Evolutionary conservation across 2,797 vertebrate genomes (phyloP).

Genomic region (Chloroceryle inda): DNA sequence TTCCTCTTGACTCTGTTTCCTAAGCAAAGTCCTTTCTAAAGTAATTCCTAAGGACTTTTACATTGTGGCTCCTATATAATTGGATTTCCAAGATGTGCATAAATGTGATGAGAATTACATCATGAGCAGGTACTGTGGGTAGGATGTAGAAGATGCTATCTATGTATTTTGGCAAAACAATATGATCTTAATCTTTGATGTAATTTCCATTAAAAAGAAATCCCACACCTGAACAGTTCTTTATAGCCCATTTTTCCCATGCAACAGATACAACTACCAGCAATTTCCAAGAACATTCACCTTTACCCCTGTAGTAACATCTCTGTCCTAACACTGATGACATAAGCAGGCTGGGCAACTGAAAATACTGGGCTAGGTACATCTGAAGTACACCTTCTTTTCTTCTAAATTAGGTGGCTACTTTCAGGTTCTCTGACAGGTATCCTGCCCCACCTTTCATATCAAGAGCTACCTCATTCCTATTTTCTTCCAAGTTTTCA

Average conservation of each 20-base stretch:
- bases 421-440: not conserved
- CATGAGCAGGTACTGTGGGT: not conserved
- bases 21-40: not conserved
- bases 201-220: not conserved
- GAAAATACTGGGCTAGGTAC: not conserved
- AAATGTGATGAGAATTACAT: not conserved
- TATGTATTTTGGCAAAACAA: not conserved
- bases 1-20: not conserved
- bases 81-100: not conserved
- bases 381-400: not conserved
- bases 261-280: not conserved
- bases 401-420: not conserved
- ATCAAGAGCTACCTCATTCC: not conserved
- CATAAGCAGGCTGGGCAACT: accelerated
- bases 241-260: not conserved
- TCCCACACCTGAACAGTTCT: not conserved
- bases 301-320: not conserved
- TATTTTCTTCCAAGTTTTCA: not conserved
- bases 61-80: not conserved
- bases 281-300: not conserved
- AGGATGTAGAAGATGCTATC: not conserved
- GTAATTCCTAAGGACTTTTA: not conserved
- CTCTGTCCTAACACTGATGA: not conserved
- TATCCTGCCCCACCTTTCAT: not conserved
- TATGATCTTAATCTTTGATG: not conserved